Evolutionary conservation across 2,113 vertebrate genomes (phyloP), one percentile per base, ranked within the genome.

Genomic region (Nothocercus nigrocapillus): DNA sequence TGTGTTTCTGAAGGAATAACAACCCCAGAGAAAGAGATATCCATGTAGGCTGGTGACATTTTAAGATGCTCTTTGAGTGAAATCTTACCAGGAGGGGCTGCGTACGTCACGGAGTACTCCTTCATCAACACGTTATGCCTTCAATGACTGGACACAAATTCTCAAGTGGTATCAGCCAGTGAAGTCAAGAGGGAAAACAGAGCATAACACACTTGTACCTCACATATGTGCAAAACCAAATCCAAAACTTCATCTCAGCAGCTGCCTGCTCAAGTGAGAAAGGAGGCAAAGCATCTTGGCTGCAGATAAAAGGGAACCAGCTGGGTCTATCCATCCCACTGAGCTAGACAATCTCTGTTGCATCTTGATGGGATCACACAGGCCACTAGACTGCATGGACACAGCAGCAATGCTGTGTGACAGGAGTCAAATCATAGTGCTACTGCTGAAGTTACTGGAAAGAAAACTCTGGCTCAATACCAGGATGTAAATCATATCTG

Each of bases 1-100:
- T 5, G 0, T 64, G 19, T 16, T 90, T 51, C 88, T 68, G 63
- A 69, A 77, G 24, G 25, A 81, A 25, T n/a, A 73, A 53, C 36
- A n/a, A 44, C 27, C 45, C 27, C 54, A 89, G 44, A n/a, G 0
- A 0, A 68, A 0, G 3, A 90, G n/a, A 56, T 0, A 4, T 34
- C 1, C 0, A 63, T 83, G 18, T 32, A 17, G 56, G 83, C 30
- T 74, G 77, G 28, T 72, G 75, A 81, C 28, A 68, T 84, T 81
- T 88, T 56, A 79, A 74, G 56, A 78, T 42, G 12, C 32, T 78
- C 58, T 83, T 93, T 40, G 28, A 78, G 21, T 51, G 34, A 76
- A 77, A 85, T 63, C 45, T 44, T 82, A 87, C 9, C 25, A 79
- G 34, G 28, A 67, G 42, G 32, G 18, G 15, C 22, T 92, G 84